Evolutionary conservation across 2,888 invertebrate species (phyloP), one percentile per base, ranked within the genome.

Genomic region (Arrhopalites spinosus): DNA sequence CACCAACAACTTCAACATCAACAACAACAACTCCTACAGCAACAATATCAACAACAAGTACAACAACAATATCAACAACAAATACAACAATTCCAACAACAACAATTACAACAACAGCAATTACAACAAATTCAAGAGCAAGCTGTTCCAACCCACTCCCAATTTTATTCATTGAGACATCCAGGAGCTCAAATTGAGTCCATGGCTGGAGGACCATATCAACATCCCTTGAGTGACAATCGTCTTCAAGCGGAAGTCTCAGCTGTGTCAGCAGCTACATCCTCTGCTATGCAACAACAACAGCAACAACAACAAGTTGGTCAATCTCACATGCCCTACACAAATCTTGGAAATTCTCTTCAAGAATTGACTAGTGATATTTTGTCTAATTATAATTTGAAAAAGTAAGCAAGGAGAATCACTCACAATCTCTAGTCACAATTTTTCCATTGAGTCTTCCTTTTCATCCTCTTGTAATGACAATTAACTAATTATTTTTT

Each of bases 1-100:
- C 61, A 63, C 5, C 61, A 63, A 63, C 61, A 17, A 11, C 29
- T 17, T 20, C 53, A 5, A 27, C 61, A 27, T 8, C 61, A 5
- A 1, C 61, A 63, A 27, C 61, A 63, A 15, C 61, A 63, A 63
- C 61, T 25, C 27, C 29, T 17, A 29, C 61, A 5, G 1, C 61
- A 63, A 63, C 27, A 25, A 25, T 29, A 30, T 11, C 64, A 64
- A 36, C 64, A 64, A 64, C 64, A 15, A 30, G n/a, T 64, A 13
- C 61, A 5, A 1, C 61, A 63, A 63, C 27, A 25, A 25, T 29
- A 30, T 11, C 64, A 64, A 36, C 64, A 64, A 64, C 64, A 15
- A 30, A 36, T 64, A 13, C 63, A 63, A 59, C 59, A 59, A 59
- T 27, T 15, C n/a, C 20, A n/a, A 64, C 64, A 36, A 7, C 53